Base-by-base conservation (phyloP, 2,113 vertebrate genomes). In the Cyprinodon variegatus region DNA sequence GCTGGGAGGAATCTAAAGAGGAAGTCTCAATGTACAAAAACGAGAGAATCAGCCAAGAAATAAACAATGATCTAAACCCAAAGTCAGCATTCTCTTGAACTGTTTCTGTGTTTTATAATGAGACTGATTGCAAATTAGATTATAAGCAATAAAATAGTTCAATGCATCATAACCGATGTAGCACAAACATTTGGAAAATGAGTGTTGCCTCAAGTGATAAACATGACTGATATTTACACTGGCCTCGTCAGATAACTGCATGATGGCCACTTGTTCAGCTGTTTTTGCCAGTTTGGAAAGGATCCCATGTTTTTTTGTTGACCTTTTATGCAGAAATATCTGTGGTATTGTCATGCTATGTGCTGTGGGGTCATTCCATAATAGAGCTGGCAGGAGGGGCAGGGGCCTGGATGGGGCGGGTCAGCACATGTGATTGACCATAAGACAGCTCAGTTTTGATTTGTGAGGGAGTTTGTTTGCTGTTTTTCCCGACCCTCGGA, bases 351-450 rank as follows among this genome's bases (percentile, higher is more conserved):
- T 88, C 43, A 77, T 77, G 78, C 82, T 79, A 79, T 86, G 77
- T 83, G 80, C 79, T 76, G 81, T 74, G 81, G 64, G 83, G 63
- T 78, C 76, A 74, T 91, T 91, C 86, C 76, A 82, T 90, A 88
- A 92, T 69, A 84, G 76, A 48, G 62, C 13, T 64, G 77, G 70
- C 20, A 50, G 37, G 70, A 53, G 77, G 61, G 72, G 41, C 65
- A 43, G 69, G 3, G 11, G 50, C 40, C 17, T 39, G 36, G 39
- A 74, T 1, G 3, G 36, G 50, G 12, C 57, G 67, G 77, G 66
- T 67, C 48, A 53, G 61, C 39, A 74, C 86, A 84, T 86, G 81
- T 82, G 84, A 76, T 65, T 76, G 75, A 75, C 71, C 80, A 78
- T 10, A 6, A 2, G 45, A 68, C 74, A 70, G 70, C 61, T 84